Evolutionary conservation across 2,113 vertebrate species (phyloP).

Genomic region (Naja naja): DNA sequence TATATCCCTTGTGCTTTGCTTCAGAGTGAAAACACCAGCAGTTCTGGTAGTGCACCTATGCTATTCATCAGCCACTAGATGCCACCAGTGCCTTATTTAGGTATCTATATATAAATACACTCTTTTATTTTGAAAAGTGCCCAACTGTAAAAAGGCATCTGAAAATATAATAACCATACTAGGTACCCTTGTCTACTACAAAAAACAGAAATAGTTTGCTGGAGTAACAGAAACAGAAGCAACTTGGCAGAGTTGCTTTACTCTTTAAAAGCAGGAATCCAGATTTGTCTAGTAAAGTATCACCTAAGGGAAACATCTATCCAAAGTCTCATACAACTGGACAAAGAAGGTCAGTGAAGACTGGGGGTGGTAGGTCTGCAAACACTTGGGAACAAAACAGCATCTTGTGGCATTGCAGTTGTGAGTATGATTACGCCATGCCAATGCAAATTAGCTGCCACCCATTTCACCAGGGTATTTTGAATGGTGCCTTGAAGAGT

Average conservation of each 20-base stretch:
- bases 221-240: neutral
- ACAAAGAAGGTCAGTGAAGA: neutral
- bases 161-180: neutral
- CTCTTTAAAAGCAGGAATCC: neutral
- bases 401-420: neutral
- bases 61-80: slow-evolving; percentile 55
- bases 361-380: neutral
- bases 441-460: neutral
- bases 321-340: neutral
- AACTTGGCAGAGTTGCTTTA: neutral
- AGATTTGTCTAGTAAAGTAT: neutral
- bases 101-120: accelerated
- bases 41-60: accelerated
- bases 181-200: neutral
- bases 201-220: neutral
- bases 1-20: neutral
- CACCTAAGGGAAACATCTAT: neutral
- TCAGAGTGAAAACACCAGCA: neutral
- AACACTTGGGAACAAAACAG: neutral
- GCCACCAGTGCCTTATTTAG: slow-evolving; percentile 36
- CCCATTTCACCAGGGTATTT: neutral
- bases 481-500: neutral
- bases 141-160: neutral
- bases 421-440: neutral
- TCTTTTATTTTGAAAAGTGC: neutral